A percentile compares a stretch with the other conserved stretches of the same genome.
These are phyloP conservation scores for Andrena dorsata DNA, from an alignment of 2,888 invertebrate genomes.

Conservation along the genomic window DNA sequence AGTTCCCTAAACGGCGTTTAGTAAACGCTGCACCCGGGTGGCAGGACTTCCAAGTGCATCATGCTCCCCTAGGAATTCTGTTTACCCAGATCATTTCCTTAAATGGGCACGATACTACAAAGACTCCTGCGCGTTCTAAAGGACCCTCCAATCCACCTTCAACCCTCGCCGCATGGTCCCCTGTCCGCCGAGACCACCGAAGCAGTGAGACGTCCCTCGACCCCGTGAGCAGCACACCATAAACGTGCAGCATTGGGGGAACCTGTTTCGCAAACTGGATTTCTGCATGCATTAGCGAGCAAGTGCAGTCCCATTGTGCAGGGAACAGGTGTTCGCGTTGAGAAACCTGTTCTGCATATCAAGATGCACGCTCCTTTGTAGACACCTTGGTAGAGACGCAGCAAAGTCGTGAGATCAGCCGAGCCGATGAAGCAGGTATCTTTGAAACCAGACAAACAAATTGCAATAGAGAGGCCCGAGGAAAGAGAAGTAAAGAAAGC, in stretches of 20 bases:
- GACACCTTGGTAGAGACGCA: not conserved
- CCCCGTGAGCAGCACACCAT: conserved; percentile 63
- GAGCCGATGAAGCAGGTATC: too few species aligned
- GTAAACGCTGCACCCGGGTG: too few species aligned
- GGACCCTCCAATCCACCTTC: not conserved
- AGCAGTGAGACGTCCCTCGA: conserved; percentile 73
- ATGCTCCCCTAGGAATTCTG: conserved; percentile 64
- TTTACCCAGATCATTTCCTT: conserved; percentile 75
- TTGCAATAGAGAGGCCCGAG: too few species aligned
- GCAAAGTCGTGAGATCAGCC: not conserved
- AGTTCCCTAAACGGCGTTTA: not conserved
- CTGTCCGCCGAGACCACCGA: conserved; percentile 68
- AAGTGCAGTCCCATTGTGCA: conserved; percentile 8
- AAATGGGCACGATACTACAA: conserved; percentile 59
- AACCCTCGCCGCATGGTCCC: conserved; percentile 50
- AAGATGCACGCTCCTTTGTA: conserved; percentile 2
- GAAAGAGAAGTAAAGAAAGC: too few species aligned
- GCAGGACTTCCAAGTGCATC: conserved; percentile 37
- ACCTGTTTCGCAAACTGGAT: conserved; percentile 40
- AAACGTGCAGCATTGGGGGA: not conserved
- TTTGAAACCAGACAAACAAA: too few species aligned
- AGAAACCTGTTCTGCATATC: conserved; percentile 47
- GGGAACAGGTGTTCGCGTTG: conserved; percentile 36
- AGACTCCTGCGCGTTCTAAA: conserved; percentile 17
- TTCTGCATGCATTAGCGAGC: conserved; percentile 21